These are phyloP conservation scores for Sula dactylatra DNA, from an alignment of 2,113 vertebrate genomes.

Conservation along the genomic window DNA sequence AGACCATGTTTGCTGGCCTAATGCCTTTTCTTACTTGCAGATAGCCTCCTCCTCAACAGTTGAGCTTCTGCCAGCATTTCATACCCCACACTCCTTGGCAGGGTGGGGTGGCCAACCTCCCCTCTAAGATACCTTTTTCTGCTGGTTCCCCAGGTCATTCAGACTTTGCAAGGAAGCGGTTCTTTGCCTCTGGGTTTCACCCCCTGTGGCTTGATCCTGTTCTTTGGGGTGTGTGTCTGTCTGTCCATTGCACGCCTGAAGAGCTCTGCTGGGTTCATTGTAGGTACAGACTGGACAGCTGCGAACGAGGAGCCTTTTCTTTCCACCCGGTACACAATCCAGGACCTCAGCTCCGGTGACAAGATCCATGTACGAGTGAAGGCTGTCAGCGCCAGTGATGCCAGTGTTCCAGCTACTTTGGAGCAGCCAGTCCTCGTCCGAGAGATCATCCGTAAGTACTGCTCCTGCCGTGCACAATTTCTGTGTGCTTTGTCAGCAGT, in stretches of 20 bases:
- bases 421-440: constrained; percentile 78
- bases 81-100: background rate
- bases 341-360: constrained; percentile 77
- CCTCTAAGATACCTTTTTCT: background rate
- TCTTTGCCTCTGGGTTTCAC: background rate
- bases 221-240: background rate
- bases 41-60: background rate
- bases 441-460: constrained; percentile 76
- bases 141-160: background rate
- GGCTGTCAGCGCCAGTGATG: constrained; percentile 76
- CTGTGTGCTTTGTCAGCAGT: background rate
- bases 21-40: background rate
- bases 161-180: background rate
- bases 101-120: background rate
- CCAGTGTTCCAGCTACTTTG: constrained; percentile 73
- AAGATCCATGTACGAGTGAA: constrained; percentile 80
- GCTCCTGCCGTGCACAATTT: background rate
- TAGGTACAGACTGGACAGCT: constrained; percentile 84
- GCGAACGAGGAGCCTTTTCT: constrained; percentile 77
- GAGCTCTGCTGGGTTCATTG: background rate
- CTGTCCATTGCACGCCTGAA: background rate
- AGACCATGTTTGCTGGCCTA: background rate
- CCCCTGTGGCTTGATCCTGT: background rate
- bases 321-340: constrained; percentile 77
- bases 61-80: background rate